Conservation (phyloP, 2,113 vertebrate genomes). For the Ammospiza caudacuta region DNA sequence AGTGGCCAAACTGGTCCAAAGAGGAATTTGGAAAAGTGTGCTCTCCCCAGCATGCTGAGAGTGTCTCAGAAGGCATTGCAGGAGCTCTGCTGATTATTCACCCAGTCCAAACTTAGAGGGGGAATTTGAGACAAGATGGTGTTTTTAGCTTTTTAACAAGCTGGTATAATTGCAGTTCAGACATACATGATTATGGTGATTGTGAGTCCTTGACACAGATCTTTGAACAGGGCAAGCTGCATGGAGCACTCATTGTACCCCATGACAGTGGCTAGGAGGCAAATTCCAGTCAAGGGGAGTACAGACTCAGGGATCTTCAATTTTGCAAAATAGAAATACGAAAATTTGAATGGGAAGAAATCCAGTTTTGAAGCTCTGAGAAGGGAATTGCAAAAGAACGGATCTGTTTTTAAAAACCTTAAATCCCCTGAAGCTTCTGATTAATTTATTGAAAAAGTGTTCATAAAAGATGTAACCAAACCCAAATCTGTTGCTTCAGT, state of each 20-base stretch:
- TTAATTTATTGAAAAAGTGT: constrained; percentile 58
- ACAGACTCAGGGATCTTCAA: background rate
- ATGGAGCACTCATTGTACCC: accelerated
- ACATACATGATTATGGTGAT: background rate
- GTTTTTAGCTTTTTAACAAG: background rate
- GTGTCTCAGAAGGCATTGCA: background rate
- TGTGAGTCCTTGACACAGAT: background rate
- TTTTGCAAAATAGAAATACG: constrained; percentile 33
- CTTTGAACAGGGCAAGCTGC: background rate
- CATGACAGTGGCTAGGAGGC: accelerated
- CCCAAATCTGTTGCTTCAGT: background rate
- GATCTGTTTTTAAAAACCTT: constrained; percentile 38
- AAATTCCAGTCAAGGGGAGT: background rate
- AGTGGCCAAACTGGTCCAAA: background rate
- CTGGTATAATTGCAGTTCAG: background rate
- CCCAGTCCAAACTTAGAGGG: background rate
- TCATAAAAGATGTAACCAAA: constrained; percentile 52
- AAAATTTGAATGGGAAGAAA: constrained; percentile 33
- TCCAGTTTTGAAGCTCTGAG: constrained; percentile 13
- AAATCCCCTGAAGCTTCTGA: constrained; percentile 34
- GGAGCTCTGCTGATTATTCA: background rate
- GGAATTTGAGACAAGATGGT: background rate
- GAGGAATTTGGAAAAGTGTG: background rate
- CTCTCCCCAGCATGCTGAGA: background rate
- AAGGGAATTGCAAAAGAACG: constrained; percentile 29